A percentile compares a stretch with the other conserved stretches of the same genome.
phyloP scores from a whole-genome alignment of 2,888 invertebrate genomes.

The Aphidius colemani region DNA sequence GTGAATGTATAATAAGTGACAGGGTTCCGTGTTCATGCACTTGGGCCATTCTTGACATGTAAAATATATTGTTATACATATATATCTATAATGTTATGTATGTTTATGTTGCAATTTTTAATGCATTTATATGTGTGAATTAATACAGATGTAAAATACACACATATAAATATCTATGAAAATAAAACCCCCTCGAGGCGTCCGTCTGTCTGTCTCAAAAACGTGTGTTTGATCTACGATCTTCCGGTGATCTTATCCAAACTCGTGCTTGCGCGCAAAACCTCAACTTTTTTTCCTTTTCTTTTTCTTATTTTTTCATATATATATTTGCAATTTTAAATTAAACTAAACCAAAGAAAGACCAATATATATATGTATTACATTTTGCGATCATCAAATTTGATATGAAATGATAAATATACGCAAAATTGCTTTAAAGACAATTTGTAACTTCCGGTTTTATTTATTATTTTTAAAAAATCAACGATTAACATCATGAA shows the following conservation, averaged over 20 bases:
- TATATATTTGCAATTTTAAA: conserved; percentile 12
- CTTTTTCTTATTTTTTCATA: not conserved
- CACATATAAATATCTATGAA: conserved; percentile 26
- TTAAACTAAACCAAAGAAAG: conserved; percentile 21
- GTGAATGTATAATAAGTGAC: conserved; percentile 59
- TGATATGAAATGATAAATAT: conserved; percentile 37
- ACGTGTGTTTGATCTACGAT: conserved; percentile 58
- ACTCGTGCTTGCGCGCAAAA: conserved; percentile 5
- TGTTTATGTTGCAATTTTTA: too few relatives aligned
- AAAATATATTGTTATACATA: conserved; percentile 24
- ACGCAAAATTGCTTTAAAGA: conserved; percentile 34
- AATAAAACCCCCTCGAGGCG: conserved; percentile 40
- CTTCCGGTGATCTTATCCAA: conserved; percentile 52
- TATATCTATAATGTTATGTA: too few relatives aligned
- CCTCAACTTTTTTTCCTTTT: conserved; percentile 15
- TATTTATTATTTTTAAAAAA: conserved; percentile 3
- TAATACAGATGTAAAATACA: conserved; percentile 9
- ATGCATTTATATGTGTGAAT: conserved; percentile 5
- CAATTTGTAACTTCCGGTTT: conserved; percentile 36
- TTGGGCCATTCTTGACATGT: conserved; percentile 1
- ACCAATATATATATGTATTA: too few relatives aligned
- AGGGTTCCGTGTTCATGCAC: conserved; percentile 31
- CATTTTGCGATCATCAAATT: conserved; percentile 32
- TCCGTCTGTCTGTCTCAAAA: conserved; percentile 38
- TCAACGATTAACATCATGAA: conserved; percentile 13